Base-by-base conservation (phyloP, 1,140 invertebrate species). In the Mizuhopecten yessoensis region DNA sequence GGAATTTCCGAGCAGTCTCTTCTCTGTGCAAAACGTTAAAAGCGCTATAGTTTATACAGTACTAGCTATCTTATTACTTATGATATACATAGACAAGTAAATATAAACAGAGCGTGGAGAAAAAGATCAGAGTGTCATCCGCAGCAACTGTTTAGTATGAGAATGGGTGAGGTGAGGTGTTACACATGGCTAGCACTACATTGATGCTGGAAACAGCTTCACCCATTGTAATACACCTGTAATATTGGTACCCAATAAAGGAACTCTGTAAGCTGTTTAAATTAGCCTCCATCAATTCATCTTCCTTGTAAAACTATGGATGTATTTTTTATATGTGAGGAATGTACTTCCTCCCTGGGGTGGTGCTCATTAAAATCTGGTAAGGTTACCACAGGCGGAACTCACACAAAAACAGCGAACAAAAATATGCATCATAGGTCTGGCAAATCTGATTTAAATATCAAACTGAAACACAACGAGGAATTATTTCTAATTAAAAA, bases 71-170 rank as follows among this genome's bases (percentile, higher is more conserved):
- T 75, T 0, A 75, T 75, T 75, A 75, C 57, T 75, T 29, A 49
- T 75, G 17, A n/a, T 75, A 75, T 75, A 75, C 57, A 75, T 75
- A 75, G 20, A 75, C 23, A 75, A 3, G 57, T 75, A 75, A 75
- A 75, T 75, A 75, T 75, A 75, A 75, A 75, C 57, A 75, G 57
- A 75, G 57, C 57, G 5, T 29, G 57, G 57, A n/a, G 57, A 75
- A 75, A 75, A 75, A 75, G 57, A 75, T 75, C 57, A n/a, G 23
- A 75, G 11, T 75, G 57, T 75, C 57, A 75, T 75, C 57, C 57
- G 0, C 57, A 75, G 57, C 57, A 29, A 75, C 57, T 75, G 57
- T 75, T 75, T 29, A 29, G 57, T 75, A 75, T 75, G 57, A 29
- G 57, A 75, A 75, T n/a, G 57, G n/a, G 57, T 13, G 57, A 75